These are phyloP conservation scores for Aldabrachelys gigantea DNA, from an alignment of 2,113 vertebrate genomes.

Conservation along the genomic window DNA sequence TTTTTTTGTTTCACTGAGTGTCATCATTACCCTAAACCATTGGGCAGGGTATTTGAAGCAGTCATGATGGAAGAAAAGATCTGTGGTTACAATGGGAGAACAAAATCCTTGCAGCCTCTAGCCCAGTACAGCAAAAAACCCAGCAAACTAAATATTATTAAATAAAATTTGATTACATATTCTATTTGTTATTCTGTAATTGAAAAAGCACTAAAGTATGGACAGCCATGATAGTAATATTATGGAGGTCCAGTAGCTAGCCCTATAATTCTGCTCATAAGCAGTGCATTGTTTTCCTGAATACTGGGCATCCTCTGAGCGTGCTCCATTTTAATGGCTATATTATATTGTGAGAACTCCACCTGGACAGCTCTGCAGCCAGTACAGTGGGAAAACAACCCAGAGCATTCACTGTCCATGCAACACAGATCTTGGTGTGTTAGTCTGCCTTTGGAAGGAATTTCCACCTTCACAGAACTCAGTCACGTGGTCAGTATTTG, in stretches of 20 bases:
- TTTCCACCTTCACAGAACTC: background rate
- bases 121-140: background rate
- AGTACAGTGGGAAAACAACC: background rate
- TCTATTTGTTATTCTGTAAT: constrained; percentile 28
- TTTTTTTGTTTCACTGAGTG: background rate
- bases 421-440: constrained; percentile 26
- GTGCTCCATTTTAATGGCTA: background rate
- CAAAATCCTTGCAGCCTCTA: background rate
- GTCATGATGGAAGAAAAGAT: background rate
- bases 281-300: background rate
- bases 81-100: background rate
- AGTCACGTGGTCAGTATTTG: background rate
- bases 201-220: background rate
- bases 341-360: rapidly evolving
- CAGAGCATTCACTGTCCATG: background rate
- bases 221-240: constrained; percentile 20
- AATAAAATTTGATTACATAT: background rate
- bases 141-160: background rate
- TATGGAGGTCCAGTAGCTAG: background rate
- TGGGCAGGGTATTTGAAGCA: background rate
- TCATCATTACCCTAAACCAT: background rate
- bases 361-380: background rate
- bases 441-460: background rate
- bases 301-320: background rate
- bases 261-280: constrained; percentile 17